Conservation (phyloP, 92 coral and sea anemone genomes). For the Desmophyllum pertusum region DNA sequence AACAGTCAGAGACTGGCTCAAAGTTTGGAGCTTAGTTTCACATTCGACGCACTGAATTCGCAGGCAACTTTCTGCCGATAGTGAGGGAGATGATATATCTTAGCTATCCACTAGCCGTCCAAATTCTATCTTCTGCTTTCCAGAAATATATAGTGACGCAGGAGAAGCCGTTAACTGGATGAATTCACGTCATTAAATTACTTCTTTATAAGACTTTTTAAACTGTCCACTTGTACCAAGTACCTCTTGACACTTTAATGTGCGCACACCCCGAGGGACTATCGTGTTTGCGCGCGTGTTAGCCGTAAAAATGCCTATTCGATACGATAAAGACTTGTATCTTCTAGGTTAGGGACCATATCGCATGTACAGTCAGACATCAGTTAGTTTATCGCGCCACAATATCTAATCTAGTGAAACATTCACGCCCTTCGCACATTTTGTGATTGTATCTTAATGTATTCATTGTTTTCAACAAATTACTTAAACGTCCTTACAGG, state of each 20-base stretch:
- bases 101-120: neutral
- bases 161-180: too few relatives aligned
- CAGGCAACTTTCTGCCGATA: too few relatives aligned
- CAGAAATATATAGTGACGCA: neutral
- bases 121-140: neutral
- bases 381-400: neutral
- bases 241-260: neutral
- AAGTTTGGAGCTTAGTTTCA: neutral
- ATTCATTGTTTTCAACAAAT: constrained; percentile 18
- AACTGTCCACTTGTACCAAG: constrained; percentile 27
- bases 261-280: neutral
- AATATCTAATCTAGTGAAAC: neutral
- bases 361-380: neutral
- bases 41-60: neutral
- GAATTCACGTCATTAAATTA: constrained; percentile 32
- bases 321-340: neutral
- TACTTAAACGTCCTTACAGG: constrained; percentile 1
- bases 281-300: neutral
- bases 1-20: neutral
- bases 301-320: neutral
- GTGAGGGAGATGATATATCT: neutral
- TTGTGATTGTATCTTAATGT: constrained; percentile 16
- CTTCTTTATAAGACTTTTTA: neutral
- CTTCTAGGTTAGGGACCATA: neutral
- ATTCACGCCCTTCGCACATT: neutral